phyloP scores from a whole-genome alignment of 1,140 invertebrate genomes.

The Centruroides sculpturatus region DNA sequence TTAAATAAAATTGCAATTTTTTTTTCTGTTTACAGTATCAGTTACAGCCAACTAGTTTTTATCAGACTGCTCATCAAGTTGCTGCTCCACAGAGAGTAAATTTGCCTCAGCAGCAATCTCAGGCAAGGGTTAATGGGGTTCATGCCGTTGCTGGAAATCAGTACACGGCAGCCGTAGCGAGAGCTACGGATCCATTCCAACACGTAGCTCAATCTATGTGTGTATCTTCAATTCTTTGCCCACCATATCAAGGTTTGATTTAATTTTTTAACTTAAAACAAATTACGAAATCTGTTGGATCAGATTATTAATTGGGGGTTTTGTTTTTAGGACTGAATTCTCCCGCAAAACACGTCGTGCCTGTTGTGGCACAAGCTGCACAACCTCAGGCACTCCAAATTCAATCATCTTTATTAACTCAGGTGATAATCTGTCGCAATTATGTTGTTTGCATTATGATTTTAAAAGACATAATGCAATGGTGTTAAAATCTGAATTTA shows the following conservation, averaged over 20 bases:
- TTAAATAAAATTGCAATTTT: not conserved
- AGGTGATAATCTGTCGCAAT: constrained; percentile 18
- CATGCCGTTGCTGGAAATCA: constrained; percentile 42
- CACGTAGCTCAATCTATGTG: constrained; percentile 49
- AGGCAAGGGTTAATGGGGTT: constrained; percentile 17
- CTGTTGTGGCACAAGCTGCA: constrained; percentile 51
- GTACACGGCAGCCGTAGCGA: constrained; percentile 46
- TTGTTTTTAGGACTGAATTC: constrained; percentile 43
- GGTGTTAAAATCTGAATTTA: no score
- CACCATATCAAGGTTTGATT: constrained; percentile 49
- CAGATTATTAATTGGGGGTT: not conserved
- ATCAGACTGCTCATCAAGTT: constrained; percentile 24
- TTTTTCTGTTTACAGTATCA: constrained; percentile 49
- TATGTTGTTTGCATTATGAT: no score
- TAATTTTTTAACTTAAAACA: no score
- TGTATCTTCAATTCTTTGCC: constrained; percentile 82
- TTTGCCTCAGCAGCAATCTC: constrained; percentile 23
- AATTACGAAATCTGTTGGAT: no score
- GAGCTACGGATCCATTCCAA: constrained; percentile 45
- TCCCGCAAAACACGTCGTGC: constrained; percentile 74
- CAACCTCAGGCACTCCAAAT: constrained; percentile 45
- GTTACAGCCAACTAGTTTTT: constrained; percentile 47
- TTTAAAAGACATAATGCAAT: no score
- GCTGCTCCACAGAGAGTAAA: constrained; percentile 23
- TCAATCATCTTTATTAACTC: constrained; percentile 33